These are phyloP conservation scores for Diplogasteroides magnus DNA, from an alignment of 1,140 invertebrate species.

Conservation along the genomic window DNA sequence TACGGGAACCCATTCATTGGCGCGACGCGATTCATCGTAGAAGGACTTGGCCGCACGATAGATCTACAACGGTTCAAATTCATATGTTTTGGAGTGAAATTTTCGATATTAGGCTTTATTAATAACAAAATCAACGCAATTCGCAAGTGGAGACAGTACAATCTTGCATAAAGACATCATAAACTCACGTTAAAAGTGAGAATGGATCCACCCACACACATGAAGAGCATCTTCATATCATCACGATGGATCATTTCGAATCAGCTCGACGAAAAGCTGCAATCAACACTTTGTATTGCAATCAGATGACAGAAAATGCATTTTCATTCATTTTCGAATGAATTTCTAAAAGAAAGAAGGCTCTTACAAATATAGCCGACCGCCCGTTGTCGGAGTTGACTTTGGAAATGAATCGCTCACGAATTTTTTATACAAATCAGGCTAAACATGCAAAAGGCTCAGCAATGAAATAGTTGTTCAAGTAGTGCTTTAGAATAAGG, in stretches of 20 bases:
- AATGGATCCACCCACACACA: not conserved
- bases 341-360: too few relatives aligned
- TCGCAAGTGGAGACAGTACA: not conserved
- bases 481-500: too few relatives aligned
- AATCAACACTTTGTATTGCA: too few relatives aligned
- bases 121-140: not conserved
- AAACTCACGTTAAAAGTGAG: not conserved
- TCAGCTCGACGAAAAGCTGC: too few relatives aligned
- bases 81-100: not conserved
- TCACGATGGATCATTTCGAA: not conserved
- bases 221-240: not conserved
- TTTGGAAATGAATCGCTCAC: too few relatives aligned
- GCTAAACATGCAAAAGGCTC: too few relatives aligned
- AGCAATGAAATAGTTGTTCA: too few relatives aligned
- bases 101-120: not conserved
- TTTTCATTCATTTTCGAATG: too few relatives aligned
- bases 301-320: too few relatives aligned
- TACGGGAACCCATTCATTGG: not conserved
- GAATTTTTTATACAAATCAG: too few relatives aligned
- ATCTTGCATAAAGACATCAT: not conserved
- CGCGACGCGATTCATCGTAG: not conserved
- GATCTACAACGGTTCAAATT: not conserved
- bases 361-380: too few relatives aligned
- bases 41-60: not conserved
- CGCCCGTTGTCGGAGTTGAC: too few relatives aligned